Percentiles rank a stretch among this genome's conserved stretches.
Evolutionary conservation across 23 tunicate genomes (phyloP).

Genomic region (Trididemnum nubilum): DNA sequence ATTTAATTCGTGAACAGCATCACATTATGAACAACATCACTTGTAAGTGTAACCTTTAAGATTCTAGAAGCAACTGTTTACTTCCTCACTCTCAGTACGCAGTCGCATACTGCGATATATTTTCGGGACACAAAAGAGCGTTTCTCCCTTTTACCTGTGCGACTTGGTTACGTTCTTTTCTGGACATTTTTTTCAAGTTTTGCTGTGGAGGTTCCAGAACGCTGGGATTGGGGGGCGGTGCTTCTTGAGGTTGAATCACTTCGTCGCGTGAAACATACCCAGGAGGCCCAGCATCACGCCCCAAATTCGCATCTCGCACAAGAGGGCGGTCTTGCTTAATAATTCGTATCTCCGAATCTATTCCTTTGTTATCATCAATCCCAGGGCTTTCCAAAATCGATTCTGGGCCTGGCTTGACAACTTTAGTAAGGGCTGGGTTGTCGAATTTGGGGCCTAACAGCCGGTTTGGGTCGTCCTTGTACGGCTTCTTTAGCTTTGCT

Average conservation of each 20-base stretch:
- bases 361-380: neutral
- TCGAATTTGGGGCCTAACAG: neutral
- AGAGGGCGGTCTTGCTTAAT: slow-evolving; percentile 1
- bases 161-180: neutral
- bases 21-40: too few relatives aligned
- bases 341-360: neutral
- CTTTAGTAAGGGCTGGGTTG: neutral
- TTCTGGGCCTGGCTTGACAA: neutral
- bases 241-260: neutral
- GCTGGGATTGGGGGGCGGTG: neutral
- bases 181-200: neutral
- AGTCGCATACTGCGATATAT: too few relatives aligned
- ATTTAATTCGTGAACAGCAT: too few relatives aligned
- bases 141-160: too few relatives aligned
- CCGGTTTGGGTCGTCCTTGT: neutral
- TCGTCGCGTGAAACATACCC: neutral
- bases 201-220: neutral
- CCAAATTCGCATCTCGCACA: slow-evolving; percentile 14
- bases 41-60: too few relatives aligned
- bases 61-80: too few relatives aligned
- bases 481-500: neutral
- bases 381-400: neutral
- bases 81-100: too few relatives aligned
- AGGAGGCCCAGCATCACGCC: neutral
- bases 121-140: too few relatives aligned